Evolutionary conservation across 2,113 vertebrate genomes (phyloP).

Genomic region (Dolichallabes microphthalmus): DNA sequence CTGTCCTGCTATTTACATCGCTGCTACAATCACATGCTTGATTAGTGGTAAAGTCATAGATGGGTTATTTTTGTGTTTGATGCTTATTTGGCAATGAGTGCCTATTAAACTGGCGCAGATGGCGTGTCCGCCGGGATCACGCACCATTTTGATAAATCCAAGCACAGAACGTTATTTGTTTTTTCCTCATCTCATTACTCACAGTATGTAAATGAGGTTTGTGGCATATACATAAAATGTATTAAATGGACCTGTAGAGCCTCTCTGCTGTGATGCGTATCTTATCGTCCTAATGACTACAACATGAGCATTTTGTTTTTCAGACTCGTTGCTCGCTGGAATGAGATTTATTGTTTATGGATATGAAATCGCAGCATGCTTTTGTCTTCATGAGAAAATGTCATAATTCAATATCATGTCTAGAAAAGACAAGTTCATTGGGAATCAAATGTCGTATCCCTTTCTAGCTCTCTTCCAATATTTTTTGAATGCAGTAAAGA

Average conservation of each 20-base stretch:
- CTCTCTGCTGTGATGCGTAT: conserved; percentile 34
- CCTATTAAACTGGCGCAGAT: conserved; percentile 22
- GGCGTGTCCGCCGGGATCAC: neutral
- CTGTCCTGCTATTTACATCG: neutral
- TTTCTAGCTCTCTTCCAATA: neutral
- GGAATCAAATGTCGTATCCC: neutral
- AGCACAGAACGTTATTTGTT: conserved; percentile 43
- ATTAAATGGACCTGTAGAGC: conserved; percentile 45
- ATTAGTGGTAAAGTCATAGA: conserved; percentile 28
- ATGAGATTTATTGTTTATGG: conserved; percentile 44
- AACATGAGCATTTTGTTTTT: conserved; percentile 41
- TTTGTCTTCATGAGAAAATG: conserved; percentile 20
- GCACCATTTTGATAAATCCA: conserved; percentile 41
- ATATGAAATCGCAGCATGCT: conserved; percentile 31
- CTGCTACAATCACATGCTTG: conserved; percentile 5
- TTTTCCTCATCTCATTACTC: conserved; percentile 50
- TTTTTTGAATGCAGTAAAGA: neutral
- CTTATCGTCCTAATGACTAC: conserved; percentile 46
- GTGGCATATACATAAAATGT: conserved; percentile 38
- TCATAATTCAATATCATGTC: neutral
- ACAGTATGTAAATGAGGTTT: conserved; percentile 49
- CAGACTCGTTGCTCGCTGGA: conserved; percentile 19
- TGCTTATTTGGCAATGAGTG: conserved; percentile 30
- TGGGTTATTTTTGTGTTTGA: conserved; percentile 16
- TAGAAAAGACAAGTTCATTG: conserved; percentile 17